phyloP scores from a whole-genome alignment of 2,797 vertebrate species.

The Acanthurus tractus region DNA sequence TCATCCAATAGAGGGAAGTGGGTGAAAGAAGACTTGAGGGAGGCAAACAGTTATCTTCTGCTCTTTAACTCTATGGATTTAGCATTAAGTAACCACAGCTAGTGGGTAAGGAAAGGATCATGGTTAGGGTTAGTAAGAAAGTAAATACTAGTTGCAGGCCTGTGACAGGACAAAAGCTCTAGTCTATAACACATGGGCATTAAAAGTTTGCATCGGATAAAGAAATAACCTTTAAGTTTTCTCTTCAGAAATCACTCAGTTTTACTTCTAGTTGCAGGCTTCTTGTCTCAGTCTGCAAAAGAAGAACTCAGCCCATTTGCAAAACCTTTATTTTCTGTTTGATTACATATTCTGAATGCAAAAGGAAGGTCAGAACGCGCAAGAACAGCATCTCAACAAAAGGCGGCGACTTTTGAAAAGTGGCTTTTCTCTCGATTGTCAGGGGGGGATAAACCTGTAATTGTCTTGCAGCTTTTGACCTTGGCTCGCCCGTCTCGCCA shows the following conservation, averaged over 20 bases:
- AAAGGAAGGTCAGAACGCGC: conserved; percentile 35
- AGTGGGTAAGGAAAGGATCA: too few relatives aligned
- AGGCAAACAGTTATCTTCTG: too few relatives aligned
- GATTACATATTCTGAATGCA: conserved; percentile 19
- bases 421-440: conserved; percentile 29
- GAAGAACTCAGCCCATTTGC: not conserved
- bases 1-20: too few relatives aligned
- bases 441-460: conserved; percentile 12
- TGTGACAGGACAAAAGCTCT: too few relatives aligned
- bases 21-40: too few relatives aligned
- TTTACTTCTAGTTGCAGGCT: not conserved
- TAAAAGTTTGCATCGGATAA: not conserved
- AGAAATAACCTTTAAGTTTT: not conserved
- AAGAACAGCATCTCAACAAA: conserved; percentile 10
- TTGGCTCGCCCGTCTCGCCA: conserved; percentile 15
- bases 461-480: conserved; percentile 36
- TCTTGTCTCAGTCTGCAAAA: conserved; percentile 1
- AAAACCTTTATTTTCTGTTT: not conserved
- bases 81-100: too few relatives aligned
- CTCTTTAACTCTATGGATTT: not conserved
- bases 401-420: conserved; percentile 3
- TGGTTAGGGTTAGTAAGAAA: too few relatives aligned
- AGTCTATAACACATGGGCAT: not conserved
- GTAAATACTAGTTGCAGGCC: too few relatives aligned
- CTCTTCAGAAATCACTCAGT: not conserved